Conservation (phyloP, 2,888 invertebrate genomes). For the Drosophila anomalata region DNA sequence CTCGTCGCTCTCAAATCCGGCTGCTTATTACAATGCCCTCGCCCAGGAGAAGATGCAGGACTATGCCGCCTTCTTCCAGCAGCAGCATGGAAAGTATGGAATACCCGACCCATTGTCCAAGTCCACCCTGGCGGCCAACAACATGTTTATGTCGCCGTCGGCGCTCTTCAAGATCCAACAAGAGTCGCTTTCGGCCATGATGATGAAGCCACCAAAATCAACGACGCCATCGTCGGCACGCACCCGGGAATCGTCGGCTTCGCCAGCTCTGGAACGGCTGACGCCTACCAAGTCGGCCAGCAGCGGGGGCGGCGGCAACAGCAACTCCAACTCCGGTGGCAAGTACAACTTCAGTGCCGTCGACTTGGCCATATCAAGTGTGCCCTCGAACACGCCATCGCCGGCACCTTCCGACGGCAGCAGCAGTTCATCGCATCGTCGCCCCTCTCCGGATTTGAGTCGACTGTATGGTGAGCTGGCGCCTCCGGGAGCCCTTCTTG, state of each 20-base stretch:
- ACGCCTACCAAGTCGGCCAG: slow-evolving; percentile 81
- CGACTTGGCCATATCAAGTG: slow-evolving; percentile 84
- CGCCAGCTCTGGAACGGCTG: slow-evolving; percentile 81
- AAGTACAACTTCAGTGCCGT: slow-evolving; percentile 84
- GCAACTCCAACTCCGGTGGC: slow-evolving; percentile 64
- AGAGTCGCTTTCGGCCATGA: slow-evolving; percentile 84
- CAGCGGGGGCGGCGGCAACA: slow-evolving; percentile 43
- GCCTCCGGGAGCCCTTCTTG: slow-evolving; percentile 69
- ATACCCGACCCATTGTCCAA: slow-evolving; percentile 91
- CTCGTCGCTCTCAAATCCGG: slow-evolving; percentile 76
- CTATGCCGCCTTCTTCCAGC: slow-evolving; percentile 85
- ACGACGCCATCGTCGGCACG: slow-evolving; percentile 81
- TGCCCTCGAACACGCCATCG: slow-evolving; percentile 82
- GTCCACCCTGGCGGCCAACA: slow-evolving; percentile 90
- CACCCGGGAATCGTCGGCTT: slow-evolving; percentile 83
- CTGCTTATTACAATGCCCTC: slow-evolving; percentile 82
- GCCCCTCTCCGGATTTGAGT: slow-evolving; percentile 83
- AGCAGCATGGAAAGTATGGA: slow-evolving; percentile 82
- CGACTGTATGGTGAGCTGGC: slow-evolving; percentile 81
- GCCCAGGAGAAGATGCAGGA: slow-evolving; percentile 85
- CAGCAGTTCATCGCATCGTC: slow-evolving; percentile 78
- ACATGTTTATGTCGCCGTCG: slow-evolving; percentile 91
- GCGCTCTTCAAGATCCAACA: slow-evolving; percentile 88
- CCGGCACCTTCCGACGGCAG: slow-evolving; percentile 82
- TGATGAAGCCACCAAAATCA: slow-evolving; percentile 85